Percentiles rank a stretch among this genome's conserved stretches.
phyloP scores from a whole-genome alignment of 2,888 invertebrate genomes.

The Leptogaster cylindrica region DNA sequence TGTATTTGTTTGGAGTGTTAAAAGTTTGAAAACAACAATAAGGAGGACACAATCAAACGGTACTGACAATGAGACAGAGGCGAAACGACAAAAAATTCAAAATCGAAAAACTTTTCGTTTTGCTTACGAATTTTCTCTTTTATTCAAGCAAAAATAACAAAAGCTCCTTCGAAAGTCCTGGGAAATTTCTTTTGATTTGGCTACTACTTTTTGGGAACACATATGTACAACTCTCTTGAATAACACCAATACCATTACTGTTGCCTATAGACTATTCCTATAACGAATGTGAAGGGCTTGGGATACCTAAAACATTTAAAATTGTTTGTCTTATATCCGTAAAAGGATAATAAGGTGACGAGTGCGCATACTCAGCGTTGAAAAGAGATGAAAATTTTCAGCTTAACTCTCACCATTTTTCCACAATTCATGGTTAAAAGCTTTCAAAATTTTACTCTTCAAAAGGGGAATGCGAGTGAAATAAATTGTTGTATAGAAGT shows the following conservation, averaged over 20 bases:
- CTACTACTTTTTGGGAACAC: constrained; percentile 16
- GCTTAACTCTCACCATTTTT: constrained; percentile 1
- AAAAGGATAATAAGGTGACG: constrained; percentile 1
- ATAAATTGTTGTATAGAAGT: constrained; percentile 17
- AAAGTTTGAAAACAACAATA: constrained; percentile 11
- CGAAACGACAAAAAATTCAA: too few species aligned
- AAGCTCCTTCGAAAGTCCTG: constrained; percentile 26
- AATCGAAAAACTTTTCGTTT: neutral
- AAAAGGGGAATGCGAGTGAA: neutral
- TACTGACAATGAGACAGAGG: too few species aligned
- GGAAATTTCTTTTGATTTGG: constrained; percentile 38
- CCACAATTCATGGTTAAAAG: constrained; percentile 10
- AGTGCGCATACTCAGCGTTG: neutral
- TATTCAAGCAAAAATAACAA: too few species aligned
- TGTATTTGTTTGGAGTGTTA: constrained; percentile 9
- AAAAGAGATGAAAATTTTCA: constrained; percentile 33
- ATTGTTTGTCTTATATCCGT: constrained; percentile 4
- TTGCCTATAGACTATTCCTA: neutral
- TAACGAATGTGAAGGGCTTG: neutral
- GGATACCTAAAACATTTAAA: neutral
- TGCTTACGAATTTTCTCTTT: too few species aligned
- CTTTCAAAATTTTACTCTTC: neutral
- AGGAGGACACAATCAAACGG: constrained; percentile 4
- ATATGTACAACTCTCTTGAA: neutral
- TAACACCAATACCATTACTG: neutral